Evolutionary conservation across 1,140 invertebrate genomes (phyloP), one percentile per base, ranked within the genome.

Genomic region (Drosophila fuyamai): DNA sequence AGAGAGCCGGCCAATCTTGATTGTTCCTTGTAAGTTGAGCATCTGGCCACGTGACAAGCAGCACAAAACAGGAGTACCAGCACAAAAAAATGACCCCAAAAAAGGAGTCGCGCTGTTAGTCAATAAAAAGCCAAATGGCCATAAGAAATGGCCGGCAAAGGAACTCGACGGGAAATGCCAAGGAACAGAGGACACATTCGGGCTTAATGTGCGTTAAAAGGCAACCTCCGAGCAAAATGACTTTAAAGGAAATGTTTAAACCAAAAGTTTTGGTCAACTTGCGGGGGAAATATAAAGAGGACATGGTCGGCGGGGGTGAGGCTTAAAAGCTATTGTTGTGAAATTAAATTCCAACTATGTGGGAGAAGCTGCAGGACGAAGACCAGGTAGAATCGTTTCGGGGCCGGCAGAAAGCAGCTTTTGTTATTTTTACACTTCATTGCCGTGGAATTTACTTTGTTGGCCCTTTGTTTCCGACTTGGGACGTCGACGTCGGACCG

Each of bases 381-480:
- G 43, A 9, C 61, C 73, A 67, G 73, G 72, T 67, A 47, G 48
- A 50, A 16, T 47, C 56, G 54, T 41, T 59, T 43, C 23, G 29
- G 14, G 23, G 27, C 27, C 5, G 67, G 63, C 56, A 77, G 73
- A 68, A 79, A 79, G 66, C 65, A 58, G 76, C 76, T 78, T 78
- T 79, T 79, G 76, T 79, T 79, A 79, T 79, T 79, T 79, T 79
- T 79, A 79, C 75, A 79, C 76, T 79, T 79, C 76, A 79, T 79
- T 79, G 76, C 76, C 75, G 59, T 78, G 76, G 75, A 78, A 79
- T 78, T 79, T 79, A 78, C 75, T 78, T 78, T 79, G 74, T 79
- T 65, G 66, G 75, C 66, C 66, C 75, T 79, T 77, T 77, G 74
- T 77, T 77, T 77, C 65, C 74, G 72, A 76, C 60, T 75, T 74